Evolutionary conservation across 1,140 invertebrate species (phyloP), one percentile per base, ranked within the genome.

Genomic region (Achatina immaculata): DNA sequence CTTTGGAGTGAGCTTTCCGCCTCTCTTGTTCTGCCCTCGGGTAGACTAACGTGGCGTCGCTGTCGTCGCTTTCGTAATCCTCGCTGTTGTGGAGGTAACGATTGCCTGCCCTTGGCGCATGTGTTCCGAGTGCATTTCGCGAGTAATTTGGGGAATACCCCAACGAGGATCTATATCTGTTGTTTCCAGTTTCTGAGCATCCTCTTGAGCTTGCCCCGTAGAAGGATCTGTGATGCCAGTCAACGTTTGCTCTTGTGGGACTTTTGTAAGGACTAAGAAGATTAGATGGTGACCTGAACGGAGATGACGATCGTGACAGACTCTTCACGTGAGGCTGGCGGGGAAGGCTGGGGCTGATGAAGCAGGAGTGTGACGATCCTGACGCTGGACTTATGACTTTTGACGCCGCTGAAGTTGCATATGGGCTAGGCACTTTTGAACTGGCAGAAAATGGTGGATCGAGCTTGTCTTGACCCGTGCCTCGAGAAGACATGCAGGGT

Each of bases 61-160:
- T 78, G 28, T 78, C 76, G 34, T 78, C 76, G 31, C 76, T 78
- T n/a, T 78, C 76, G 24, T 38, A 48, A 19, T 74, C 72, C 16
- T 74, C 72, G 36, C 21, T 0, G 38, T 71, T 42, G 24, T n/a
- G 38, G 2, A 24, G 21, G 1, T 28, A 21, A 19, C 68, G 38
- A 9, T 40, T 40, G 0, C 38, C 38, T 6, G 21, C 6, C 36
- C 36, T 51, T 31, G 72, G 72, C 14, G 36, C 31, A 48, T 4
- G 3, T 36, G 51, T 1, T 2, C 24, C 21, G 4, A 24, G 72
- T 51, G 19, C 19, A 14, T 36, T 34, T 3, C 72, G 72, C n/a
- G 31, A 1, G 48, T 24, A 19, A 14, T 43, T 34, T 36, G 38
- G 0, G 40, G 38, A 42, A 71, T 71, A n/a, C 24, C 42, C 38